Evolutionary conservation across 2,888 invertebrate genomes (phyloP), one percentile per base, ranked within the genome.

Genomic region (Strigamia crassipes): DNA sequence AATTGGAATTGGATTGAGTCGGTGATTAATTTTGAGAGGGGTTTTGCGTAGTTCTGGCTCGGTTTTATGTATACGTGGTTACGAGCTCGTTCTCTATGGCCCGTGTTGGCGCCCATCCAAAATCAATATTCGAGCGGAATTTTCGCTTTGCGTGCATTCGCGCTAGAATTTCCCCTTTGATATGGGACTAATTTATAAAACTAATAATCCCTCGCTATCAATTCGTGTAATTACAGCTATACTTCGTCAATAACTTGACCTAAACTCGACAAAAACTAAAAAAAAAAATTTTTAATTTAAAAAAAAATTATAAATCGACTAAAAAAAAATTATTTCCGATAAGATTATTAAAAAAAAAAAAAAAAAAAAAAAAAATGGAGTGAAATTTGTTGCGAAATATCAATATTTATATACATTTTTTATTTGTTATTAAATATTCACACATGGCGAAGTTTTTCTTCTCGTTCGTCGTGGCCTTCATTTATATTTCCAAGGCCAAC

Each of bases 401-500:
- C n/a, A n/a, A n/a, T n/a, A n/a, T n/a, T n/a, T n/a, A n/a, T n/a
- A n/a, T n/a, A n/a, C n/a, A n/a, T n/a, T n/a, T n/a, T n/a, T n/a
- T n/a, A n/a, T n/a, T n/a, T n/a, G n/a, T n/a, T n/a, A n/a, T n/a
- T n/a, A n/a, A n/a, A n/a, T n/a, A n/a, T n/a, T n/a, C n/a, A n/a
- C n/a, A n/a, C n/a, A n/a, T n/a, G n/a, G n/a, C 15, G 15, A 56
- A 8, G 13, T 10, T 56, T 56, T 56, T 56, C 9, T n/a, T 10
- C 56, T 56, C 15, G 41, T n/a, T 41, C 9, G 56, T 41, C 9
- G 56, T 61, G 61, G 10, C 61, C 61, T 61, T 61, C 23, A 12
- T 23, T 61, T 61, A 23, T 23, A 61, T 23, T 61, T 61, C 61
- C 61, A 61, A 61, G 61, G 61, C 61, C 61, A 61, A 23, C 61